Evolutionary conservation across 2,888 invertebrate species (phyloP).

Genomic region (Caenorhabditis zanzibari): DNA sequence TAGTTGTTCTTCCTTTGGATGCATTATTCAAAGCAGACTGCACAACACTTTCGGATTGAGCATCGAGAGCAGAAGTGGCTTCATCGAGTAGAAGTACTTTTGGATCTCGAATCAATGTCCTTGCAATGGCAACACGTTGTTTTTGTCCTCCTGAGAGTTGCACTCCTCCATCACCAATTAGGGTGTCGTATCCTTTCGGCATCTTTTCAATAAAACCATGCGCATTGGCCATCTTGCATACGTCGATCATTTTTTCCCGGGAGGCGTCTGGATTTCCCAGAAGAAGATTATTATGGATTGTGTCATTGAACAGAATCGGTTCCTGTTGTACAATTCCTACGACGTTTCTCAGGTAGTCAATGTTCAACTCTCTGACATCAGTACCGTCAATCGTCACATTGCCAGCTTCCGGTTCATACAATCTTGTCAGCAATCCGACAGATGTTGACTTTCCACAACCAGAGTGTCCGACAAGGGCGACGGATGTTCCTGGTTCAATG

Average conservation of each 20-base stretch:
- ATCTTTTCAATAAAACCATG: conserved; percentile 79
- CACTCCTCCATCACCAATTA: conserved; percentile 81
- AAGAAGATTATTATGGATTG: conserved; percentile 73
- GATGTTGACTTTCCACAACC: conserved; percentile 77
- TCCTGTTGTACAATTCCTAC: conserved; percentile 81
- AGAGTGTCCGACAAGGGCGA: conserved; percentile 75
- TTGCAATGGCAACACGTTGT: conserved; percentile 77
- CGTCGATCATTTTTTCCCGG: conserved; percentile 73
- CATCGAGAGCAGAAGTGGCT: conserved; percentile 88
- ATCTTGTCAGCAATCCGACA: conserved; percentile 71
- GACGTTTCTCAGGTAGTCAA: conserved; percentile 74
- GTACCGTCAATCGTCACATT: conserved; percentile 75
- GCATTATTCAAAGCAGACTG: conserved; percentile 76
- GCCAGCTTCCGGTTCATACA: conserved; percentile 73
- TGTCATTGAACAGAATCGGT: conserved; percentile 78
- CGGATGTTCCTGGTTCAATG: conserved; percentile 74
- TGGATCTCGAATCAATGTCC: conserved; percentile 73
- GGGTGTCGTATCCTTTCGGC: conserved; percentile 77
- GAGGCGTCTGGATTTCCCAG: conserved; percentile 74
- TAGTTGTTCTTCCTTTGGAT: conserved; percentile 74
- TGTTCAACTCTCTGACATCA: conserved; percentile 74
- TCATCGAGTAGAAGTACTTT: conserved; percentile 86
- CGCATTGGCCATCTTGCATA: conserved; percentile 80
- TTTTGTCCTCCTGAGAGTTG: conserved; percentile 80
- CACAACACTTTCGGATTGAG: conserved; percentile 89